Evolutionary conservation across 2,797 vertebrate species (phyloP).

Genomic region (Micrastur ruficollis): DNA sequence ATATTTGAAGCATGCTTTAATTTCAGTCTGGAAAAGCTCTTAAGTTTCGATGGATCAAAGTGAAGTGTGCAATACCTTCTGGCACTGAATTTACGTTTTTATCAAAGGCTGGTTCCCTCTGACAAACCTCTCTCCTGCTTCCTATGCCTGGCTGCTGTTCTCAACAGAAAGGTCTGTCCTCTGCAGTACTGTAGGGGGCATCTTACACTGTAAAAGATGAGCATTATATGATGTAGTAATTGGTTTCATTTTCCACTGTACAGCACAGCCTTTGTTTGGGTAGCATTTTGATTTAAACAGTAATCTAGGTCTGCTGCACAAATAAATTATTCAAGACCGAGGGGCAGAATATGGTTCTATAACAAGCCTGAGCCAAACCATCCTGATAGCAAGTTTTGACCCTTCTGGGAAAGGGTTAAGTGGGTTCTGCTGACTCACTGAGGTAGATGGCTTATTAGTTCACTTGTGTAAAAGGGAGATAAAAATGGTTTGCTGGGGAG

Average conservation of each 20-base stretch:
- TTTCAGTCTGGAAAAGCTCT: background rate
- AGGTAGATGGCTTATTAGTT: constrained; percentile 67
- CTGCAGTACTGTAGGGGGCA: constrained; percentile 59
- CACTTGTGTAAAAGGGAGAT: constrained; percentile 59
- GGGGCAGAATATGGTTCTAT: constrained; percentile 45
- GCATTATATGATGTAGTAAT: constrained; percentile 26
- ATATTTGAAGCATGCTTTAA: background rate
- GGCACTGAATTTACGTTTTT: background rate
- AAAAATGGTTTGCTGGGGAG: constrained; percentile 60
- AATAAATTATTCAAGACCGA: constrained; percentile 60
- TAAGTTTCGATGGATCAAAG: background rate
- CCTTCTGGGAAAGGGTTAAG: constrained; percentile 67
- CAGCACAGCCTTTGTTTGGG: constrained; percentile 61
- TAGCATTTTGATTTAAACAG: constrained; percentile 67
- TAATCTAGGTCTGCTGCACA: constrained; percentile 47
- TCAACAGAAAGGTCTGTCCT: background rate
- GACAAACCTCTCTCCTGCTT: background rate
- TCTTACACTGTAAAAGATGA: constrained; percentile 46
- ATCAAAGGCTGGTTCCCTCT: background rate
- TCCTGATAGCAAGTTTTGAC: constrained; percentile 51
- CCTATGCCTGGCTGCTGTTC: background rate
- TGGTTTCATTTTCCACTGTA: constrained; percentile 61
- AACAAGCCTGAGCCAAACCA: constrained; percentile 31
- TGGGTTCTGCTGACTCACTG: constrained; percentile 70
- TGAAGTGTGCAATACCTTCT: background rate